Conservation (phyloP, 2,797 vertebrate species). For the Acipenser oxyrinchus region DNA sequence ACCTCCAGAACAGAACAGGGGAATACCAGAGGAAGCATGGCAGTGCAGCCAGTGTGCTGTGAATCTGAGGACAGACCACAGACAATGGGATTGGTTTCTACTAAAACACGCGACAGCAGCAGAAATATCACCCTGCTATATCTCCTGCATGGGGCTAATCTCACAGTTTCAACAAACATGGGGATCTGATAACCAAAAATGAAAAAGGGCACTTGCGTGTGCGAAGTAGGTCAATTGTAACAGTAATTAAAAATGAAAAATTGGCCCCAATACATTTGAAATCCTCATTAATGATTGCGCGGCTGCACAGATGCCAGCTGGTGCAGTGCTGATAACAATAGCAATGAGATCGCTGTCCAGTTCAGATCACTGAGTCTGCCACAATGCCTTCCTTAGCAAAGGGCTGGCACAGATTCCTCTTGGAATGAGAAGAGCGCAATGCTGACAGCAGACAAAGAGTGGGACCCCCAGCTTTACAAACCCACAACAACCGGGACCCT, state of each 20-base stretch:
- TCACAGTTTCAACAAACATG: slow-evolving; percentile 1
- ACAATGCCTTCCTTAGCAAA: not conserved
- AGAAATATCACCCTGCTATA: not conserved
- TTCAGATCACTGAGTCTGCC: not conserved
- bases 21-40: not conserved
- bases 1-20: not conserved
- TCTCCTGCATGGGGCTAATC: not conserved
- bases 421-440: not conserved
- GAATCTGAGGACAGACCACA: too few relatives aligned
- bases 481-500: too few relatives aligned
- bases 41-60: too few relatives aligned
- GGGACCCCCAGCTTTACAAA: too few relatives aligned
- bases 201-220: slow-evolving; percentile 35
- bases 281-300: not conserved
- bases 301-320: slow-evolving; percentile 4
- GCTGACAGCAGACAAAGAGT: too few relatives aligned
- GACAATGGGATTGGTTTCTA: too few relatives aligned
- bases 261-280: not conserved
- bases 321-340: not conserved
- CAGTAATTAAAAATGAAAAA: slow-evolving; percentile 15
- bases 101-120: too few relatives aligned
- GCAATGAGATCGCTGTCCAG: not conserved
- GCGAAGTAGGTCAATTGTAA: slow-evolving; percentile 44
- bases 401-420: not conserved
- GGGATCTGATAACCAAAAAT: not conserved